A percentile compares a stretch with the other conserved stretches of the same genome.
phyloP scores from a whole-genome alignment of 2,888 invertebrate genomes.

The Pachliopta kotzebuea region DNA sequence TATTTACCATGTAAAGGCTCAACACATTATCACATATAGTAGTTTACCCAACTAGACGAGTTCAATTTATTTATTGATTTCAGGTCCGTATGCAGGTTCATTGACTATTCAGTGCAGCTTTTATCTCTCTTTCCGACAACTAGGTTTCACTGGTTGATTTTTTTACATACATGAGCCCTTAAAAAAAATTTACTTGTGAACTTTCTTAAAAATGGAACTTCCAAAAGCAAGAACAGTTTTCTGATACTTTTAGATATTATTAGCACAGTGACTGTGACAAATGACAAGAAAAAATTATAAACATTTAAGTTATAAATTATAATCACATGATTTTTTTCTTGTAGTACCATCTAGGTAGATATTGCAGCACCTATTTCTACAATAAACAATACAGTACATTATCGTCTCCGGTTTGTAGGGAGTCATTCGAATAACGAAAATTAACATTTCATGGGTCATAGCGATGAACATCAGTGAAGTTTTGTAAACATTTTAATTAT shows the following conservation, averaged over 20 bases:
- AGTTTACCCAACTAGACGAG: background rate
- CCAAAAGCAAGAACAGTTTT: no score
- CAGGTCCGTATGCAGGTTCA: background rate
- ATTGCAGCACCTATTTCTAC: background rate
- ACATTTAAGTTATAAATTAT: no score
- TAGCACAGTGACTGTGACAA: no score
- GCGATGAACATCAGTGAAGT: background rate
- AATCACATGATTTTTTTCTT: background rate
- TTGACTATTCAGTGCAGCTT: background rate
- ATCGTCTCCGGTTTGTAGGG: background rate
- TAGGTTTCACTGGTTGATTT: background rate
- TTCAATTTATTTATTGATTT: conserved; percentile 1
- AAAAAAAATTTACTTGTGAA: background rate
- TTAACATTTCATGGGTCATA: no score
- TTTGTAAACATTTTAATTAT: background rate
- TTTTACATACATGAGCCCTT: background rate
- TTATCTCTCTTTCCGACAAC: background rate
- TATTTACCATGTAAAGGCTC: no score
- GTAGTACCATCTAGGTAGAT: background rate
- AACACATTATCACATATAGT: background rate
- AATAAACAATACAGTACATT: background rate
- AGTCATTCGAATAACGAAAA: background rate
- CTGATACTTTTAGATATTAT: no score
- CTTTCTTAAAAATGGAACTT: no score
- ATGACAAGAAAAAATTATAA: no score